These are phyloP conservation scores for Meta bourneti DNA, from an alignment of 2,888 invertebrate species.

Conservation along the genomic window DNA sequence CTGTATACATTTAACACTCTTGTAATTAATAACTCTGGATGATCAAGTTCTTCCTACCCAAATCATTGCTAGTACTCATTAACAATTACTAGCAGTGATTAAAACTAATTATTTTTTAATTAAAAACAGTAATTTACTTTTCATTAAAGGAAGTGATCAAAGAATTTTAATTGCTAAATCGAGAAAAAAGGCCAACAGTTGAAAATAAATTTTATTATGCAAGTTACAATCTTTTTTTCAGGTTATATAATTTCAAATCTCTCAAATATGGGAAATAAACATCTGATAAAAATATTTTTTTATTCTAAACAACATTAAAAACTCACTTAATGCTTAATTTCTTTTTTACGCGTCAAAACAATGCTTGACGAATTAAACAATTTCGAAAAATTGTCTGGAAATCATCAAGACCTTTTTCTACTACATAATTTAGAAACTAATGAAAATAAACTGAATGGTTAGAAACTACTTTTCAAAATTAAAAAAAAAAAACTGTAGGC, in stretches of 20 bases:
- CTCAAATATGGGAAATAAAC: not conserved
- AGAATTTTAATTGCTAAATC: not conserved
- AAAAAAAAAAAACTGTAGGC: too few species aligned
- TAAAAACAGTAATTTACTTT: not conserved
- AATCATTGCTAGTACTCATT: conserved; percentile 46
- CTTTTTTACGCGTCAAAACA: not conserved
- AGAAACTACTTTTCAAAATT: too few species aligned
- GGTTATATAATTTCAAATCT: not conserved
- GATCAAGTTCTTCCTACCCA: conserved; percentile 21
- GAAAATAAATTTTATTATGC: not conserved
- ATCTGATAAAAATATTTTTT: not conserved
- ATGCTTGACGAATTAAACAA: not conserved
- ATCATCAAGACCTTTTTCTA: too few species aligned
- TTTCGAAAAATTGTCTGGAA: too few species aligned
- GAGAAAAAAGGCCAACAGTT: not conserved
- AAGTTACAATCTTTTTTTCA: not conserved
- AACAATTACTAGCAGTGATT: conserved; percentile 21
- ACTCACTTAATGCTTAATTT: not conserved
- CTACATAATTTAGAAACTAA: too few species aligned
- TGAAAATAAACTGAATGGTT: too few species aligned
- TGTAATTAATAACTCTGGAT: conserved; percentile 30
- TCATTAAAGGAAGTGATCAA: not conserved
- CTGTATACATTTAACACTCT: not conserved
- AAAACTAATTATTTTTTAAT: conserved; percentile 45
- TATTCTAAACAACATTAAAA: not conserved